Evolutionary conservation across 2,113 vertebrate species (phyloP).

Genomic region (Silurus meridionalis): DNA sequence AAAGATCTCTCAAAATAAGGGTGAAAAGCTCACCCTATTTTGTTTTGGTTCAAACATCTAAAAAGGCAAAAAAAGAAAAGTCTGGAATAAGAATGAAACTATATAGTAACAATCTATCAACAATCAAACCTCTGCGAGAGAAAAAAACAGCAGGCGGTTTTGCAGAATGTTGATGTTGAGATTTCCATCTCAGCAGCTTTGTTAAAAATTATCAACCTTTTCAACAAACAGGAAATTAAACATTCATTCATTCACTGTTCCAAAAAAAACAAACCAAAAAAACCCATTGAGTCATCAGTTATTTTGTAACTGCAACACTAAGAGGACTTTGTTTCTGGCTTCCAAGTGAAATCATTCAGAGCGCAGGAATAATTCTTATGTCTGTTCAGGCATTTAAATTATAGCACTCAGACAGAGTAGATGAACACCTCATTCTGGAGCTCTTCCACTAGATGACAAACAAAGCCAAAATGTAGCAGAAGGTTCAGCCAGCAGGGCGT

Average conservation of each 20-base stretch:
- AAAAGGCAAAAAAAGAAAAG: not conserved
- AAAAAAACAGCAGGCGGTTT: not conserved
- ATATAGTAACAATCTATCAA: not conserved
- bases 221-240: not conserved
- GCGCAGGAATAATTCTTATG: not conserved
- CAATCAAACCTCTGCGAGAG: not conserved
- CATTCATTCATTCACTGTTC: not conserved
- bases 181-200: conserved; percentile 10
- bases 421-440: not conserved
- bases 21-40: not conserved
- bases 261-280: not conserved
- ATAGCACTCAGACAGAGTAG: not conserved
- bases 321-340: not conserved
- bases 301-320: not conserved
- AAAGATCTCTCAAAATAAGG: not conserved
- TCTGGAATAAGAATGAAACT: not conserved
- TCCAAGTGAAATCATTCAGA: too few relatives aligned
- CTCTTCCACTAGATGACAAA: not conserved
- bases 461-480: not conserved
- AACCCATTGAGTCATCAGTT: not conserved
- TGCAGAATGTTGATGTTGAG: not conserved
- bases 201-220: not conserved
- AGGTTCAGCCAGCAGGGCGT: not conserved
- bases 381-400: not conserved
- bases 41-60: not conserved